Evolutionary conservation across 2,888 invertebrate genomes (phyloP), one percentile per base, ranked within the genome.

Genomic region (Amorpha juglandis): DNA sequence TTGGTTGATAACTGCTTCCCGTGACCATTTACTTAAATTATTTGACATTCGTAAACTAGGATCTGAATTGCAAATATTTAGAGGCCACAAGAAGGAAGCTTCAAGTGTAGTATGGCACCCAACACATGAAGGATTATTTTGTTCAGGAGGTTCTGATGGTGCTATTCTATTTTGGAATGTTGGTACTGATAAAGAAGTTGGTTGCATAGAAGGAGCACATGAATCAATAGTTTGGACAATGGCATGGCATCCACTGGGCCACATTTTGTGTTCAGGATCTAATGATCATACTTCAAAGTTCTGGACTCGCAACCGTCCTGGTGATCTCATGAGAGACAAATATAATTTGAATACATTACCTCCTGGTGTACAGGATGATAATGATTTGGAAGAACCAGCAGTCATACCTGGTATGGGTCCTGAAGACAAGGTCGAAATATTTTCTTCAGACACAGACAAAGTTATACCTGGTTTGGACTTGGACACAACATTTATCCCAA

Each of bases 241-340:
- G 83, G 98, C 99, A 42, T 99, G 99, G 99, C 99, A 99, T 94
- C 99, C 99, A 0, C 93, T 99, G 19, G 99, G 99, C 0, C 99
- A 99, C 82, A 99, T 99, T 78, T 94, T 99, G 45, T 99, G 99
- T 82, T 99, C 99, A 3, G 99, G 99, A 0, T 99, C 99, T n/a
- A 99, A 99, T 91, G 99, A 99, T 91, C 99, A 99, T 82, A 98
- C 99, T 35, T 97, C 96, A 33, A 99, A 99, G 92, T 99, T 99
- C 92, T 99, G 99, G 99, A 99, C 99, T 1, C 94, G 99, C 71
- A 99, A 99, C 91, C 95, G 99, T 62, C 99, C 99, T 0, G 99
- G 99, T 21, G 99, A 99, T 93, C 95, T 97, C 67, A 99, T 99
- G 98, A 95, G 99, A 82, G 99, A 99, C 87, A 98, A 99, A 90